Conservation (phyloP, 2,113 vertebrate species). For the Actenoides lindsayi region DNA sequence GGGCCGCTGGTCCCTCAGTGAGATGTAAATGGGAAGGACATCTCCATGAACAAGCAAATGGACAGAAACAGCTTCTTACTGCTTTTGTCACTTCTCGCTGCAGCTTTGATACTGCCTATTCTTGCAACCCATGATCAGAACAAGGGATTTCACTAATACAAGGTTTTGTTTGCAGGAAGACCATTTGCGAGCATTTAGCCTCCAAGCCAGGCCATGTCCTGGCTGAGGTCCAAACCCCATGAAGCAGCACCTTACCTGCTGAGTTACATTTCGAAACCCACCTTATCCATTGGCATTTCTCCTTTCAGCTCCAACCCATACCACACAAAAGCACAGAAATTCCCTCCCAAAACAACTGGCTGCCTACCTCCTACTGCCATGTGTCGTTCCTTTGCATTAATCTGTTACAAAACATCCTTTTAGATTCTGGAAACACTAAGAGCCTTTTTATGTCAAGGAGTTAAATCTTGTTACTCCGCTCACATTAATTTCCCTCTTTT, state of each 20-base stretch:
- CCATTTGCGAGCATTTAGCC: background rate
- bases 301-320: background rate
- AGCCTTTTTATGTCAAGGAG: background rate
- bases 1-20: background rate
- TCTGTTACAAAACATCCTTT: background rate
- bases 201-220: background rate
- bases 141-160: accelerated
- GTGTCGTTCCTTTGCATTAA: background rate
- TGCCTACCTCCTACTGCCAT: background rate
- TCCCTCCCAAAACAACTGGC: background rate
- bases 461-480: slow-evolving; percentile 27
- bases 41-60: background rate
- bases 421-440: background rate
- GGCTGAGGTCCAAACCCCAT: background rate
- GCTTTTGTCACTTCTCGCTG: background rate
- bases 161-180: background rate
- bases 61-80: accelerated
- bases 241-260: background rate
- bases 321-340: background rate
- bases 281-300: background rate
- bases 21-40: background rate
- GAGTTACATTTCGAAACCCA: background rate
- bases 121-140: background rate
- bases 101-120: background rate
- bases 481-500: background rate